phyloP scores from a whole-genome alignment of 2,797 vertebrate genomes.

The Mionectes olivaceus region DNA sequence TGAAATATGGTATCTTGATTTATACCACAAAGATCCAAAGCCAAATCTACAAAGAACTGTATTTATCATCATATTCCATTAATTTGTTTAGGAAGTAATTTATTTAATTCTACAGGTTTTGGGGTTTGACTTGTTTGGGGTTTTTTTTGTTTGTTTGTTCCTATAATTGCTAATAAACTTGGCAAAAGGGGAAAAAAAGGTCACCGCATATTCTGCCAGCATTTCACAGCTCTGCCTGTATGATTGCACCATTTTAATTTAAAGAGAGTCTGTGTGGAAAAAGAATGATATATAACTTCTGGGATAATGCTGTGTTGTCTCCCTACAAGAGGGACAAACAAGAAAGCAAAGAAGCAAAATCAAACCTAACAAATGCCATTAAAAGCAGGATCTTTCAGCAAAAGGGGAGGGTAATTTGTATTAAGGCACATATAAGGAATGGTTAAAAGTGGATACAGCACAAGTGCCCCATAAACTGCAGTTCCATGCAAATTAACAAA shows the following conservation, averaged over 20 bases:
- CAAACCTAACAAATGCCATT: not conserved
- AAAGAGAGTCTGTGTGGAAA: not conserved
- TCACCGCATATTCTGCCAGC: not conserved
- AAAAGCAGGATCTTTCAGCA: not conserved
- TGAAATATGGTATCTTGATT: not conserved
- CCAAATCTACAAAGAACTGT: not conserved
- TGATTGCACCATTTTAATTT: not conserved
- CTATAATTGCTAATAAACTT: not conserved
- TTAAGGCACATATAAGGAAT: not conserved
- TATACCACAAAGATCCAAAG: not conserved
- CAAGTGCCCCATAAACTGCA: not conserved
- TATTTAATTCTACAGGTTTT: not conserved
- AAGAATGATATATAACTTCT: not conserved
- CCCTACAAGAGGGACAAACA: not conserved
- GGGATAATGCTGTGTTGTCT: not conserved
- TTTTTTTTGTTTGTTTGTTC: not conserved
- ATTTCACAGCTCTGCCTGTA: not conserved
- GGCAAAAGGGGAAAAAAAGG: not conserved
- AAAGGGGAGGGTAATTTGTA: not conserved
- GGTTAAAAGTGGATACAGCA: not conserved
- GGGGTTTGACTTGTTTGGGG: rapidly evolving
- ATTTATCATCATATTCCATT: not conserved
- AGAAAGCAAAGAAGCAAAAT: not conserved
- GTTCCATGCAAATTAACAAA: not conserved
- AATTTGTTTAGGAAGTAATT: not conserved